These are phyloP conservation scores for Iguana delicatissima DNA, from an alignment of 2,797 vertebrate species.

Conservation along the genomic window DNA sequence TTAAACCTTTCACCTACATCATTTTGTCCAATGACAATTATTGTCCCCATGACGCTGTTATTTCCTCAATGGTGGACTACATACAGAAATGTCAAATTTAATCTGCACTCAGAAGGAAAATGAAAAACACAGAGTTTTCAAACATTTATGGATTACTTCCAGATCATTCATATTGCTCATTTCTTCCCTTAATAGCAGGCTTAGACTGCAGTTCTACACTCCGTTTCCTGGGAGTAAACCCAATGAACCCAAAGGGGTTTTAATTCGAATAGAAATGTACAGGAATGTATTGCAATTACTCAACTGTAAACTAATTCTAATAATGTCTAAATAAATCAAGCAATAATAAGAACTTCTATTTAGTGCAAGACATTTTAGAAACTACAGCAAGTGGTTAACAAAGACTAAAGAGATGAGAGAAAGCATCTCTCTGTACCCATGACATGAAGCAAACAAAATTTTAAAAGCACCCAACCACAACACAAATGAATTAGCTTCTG, in stretches of 20 bases:
- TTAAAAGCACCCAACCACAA: slow-evolving; percentile 61
- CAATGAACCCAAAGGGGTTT: background rate
- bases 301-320: background rate
- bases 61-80: background rate
- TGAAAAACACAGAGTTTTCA: background rate
- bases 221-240: background rate
- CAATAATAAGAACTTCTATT: background rate
- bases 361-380: slow-evolving; percentile 25
- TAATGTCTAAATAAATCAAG: background rate
- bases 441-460: slow-evolving; percentile 51
- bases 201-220: background rate
- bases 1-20: background rate
- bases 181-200: background rate
- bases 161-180: background rate
- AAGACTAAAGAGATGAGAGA: slow-evolving; percentile 46
- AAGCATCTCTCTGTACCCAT: slow-evolving; percentile 51
- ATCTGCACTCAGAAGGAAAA: background rate
- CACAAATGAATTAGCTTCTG: slow-evolving; percentile 71
- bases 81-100: background rate
- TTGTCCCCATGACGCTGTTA: too few species aligned
- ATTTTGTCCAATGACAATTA: background rate
- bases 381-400: slow-evolving; percentile 28
- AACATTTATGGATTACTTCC: background rate
- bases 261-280: background rate
- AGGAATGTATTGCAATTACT: background rate